These are phyloP conservation scores for Notarius lentiginosus DNA, from an alignment of 2,113 vertebrate species.

Conservation along the genomic window DNA sequence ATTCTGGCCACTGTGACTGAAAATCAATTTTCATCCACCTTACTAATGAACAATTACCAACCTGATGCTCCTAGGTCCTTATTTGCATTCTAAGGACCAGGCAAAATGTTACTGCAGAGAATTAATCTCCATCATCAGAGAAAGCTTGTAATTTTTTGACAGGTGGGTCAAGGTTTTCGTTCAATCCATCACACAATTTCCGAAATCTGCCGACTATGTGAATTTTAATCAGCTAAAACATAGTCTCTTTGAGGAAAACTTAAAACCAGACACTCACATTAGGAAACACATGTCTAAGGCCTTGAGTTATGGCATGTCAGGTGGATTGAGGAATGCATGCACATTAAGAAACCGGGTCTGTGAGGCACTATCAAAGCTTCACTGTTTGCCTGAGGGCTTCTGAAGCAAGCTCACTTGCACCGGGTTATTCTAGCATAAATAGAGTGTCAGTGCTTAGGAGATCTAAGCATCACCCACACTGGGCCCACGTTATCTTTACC, in stretches of 20 bases:
- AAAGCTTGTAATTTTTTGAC: constrained; percentile 78
- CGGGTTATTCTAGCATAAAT: constrained; percentile 40
- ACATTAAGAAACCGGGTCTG: constrained; percentile 42
- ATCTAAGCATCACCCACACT: constrained; percentile 21
- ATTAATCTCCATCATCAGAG: constrained; percentile 77
- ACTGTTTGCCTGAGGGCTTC: constrained; percentile 32
- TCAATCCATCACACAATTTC: constrained; percentile 78
- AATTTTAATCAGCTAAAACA: constrained; percentile 75
- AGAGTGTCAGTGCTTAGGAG: constrained; percentile 21
- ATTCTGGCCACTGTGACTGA: constrained; percentile 68
- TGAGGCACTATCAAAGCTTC: constrained; percentile 43
- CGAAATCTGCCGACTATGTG: constrained; percentile 75
- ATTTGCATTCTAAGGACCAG: constrained; percentile 74
- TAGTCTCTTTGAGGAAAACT: constrained; percentile 63
- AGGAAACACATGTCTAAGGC: constrained; percentile 60
- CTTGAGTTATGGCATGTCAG: constrained; percentile 58
- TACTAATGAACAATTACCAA: constrained; percentile 77
- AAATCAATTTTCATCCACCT: constrained; percentile 76
- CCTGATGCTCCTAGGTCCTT: constrained; percentile 66
- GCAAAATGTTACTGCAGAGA: constrained; percentile 73
- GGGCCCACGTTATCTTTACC: constrained; percentile 37
- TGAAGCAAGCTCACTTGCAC: constrained; percentile 37
- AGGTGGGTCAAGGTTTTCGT: constrained; percentile 78
- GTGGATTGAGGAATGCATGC: constrained; percentile 47
- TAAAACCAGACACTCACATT: constrained; percentile 61